Conservation (phyloP, 1,140 invertebrate species). For the Tenebrio molitor region DNA sequence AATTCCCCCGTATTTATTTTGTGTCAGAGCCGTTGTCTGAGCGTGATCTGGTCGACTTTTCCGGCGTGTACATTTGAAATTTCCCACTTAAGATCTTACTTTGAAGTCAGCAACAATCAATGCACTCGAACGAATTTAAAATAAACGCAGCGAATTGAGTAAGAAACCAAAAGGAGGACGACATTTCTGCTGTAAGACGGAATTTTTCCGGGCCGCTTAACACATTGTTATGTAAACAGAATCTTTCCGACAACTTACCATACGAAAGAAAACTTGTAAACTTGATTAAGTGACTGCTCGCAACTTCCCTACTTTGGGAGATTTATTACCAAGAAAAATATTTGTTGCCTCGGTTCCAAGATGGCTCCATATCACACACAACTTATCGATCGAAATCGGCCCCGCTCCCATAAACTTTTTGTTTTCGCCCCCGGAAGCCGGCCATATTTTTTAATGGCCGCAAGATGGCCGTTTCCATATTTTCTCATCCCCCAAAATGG, state of each 20-base stretch:
- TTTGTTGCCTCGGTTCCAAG: conserved; percentile 28
- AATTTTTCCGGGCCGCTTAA: conserved; percentile 50
- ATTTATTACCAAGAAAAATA: conserved; percentile 46
- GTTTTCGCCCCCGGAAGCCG: neutral
- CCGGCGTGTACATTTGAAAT: conserved; percentile 15
- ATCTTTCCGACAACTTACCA: conserved; percentile 46
- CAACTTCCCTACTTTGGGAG: conserved; percentile 43
- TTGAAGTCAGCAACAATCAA: conserved; percentile 37
- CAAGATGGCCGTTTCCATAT: conserved; percentile 25
- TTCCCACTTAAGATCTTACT: conserved; percentile 33
- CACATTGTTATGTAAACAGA: conserved; percentile 52
- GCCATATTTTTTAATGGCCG: conserved; percentile 14
- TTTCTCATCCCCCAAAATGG: conserved; percentile 7
- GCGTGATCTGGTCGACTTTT: conserved; percentile 13
- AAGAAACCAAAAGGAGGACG: conserved; percentile 29
- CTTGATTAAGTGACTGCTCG: conserved; percentile 47
- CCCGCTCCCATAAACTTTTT: conserved; percentile 29
- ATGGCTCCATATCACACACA: neutral
- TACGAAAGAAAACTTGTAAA: conserved; percentile 47
- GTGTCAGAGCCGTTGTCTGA: neutral
- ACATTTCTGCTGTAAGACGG: conserved; percentile 43
- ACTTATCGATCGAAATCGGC: conserved; percentile 12
- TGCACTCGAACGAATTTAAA: conserved; percentile 34
- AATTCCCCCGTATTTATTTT: conserved; percentile 25
- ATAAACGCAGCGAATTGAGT: conserved; percentile 31